These are phyloP conservation scores for Galeopterus variegatus DNA, from an alignment of 2,113 vertebrate species.

Conservation along the genomic window DNA sequence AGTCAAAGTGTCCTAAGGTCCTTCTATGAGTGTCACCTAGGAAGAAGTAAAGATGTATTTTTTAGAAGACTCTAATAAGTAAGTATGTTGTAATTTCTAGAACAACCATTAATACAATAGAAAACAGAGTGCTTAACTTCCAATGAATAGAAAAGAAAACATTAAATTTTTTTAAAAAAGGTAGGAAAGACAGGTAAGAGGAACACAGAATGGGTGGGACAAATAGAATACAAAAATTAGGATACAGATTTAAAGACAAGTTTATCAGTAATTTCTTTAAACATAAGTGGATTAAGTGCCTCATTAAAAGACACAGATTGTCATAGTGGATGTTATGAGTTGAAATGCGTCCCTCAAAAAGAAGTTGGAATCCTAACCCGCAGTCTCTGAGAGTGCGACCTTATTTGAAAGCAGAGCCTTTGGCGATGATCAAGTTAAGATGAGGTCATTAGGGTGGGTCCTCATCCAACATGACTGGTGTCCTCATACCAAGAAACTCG, in stretches of 20 bases:
- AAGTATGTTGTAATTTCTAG: background rate
- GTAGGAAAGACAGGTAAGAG: background rate
- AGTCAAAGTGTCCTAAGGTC: background rate
- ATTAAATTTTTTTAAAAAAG: background rate
- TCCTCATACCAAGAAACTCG: background rate
- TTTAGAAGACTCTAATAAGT: background rate
- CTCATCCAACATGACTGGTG: background rate
- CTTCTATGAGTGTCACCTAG: background rate
- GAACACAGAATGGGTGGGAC: background rate
- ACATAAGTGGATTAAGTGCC: conserved; percentile 4
- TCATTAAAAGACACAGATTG: conserved; percentile 16
- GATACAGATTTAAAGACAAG: background rate
- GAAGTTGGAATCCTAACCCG: background rate
- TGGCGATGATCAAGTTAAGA: background rate
- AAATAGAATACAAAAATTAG: conserved; percentile 8
- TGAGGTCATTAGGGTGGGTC: background rate
- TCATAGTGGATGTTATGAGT: background rate
- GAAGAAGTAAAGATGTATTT: background rate
- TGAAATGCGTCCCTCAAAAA: background rate
- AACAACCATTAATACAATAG: background rate
- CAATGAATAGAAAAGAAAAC: background rate
- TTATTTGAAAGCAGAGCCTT: background rate
- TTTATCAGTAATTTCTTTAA: background rate
- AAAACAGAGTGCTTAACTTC: background rate
- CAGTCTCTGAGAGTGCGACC: background rate